Percentiles rank a stretch among this genome's conserved stretches.
Conservation (phyloP, 2,888 invertebrate genomes). For the Actias luna region DNA sequence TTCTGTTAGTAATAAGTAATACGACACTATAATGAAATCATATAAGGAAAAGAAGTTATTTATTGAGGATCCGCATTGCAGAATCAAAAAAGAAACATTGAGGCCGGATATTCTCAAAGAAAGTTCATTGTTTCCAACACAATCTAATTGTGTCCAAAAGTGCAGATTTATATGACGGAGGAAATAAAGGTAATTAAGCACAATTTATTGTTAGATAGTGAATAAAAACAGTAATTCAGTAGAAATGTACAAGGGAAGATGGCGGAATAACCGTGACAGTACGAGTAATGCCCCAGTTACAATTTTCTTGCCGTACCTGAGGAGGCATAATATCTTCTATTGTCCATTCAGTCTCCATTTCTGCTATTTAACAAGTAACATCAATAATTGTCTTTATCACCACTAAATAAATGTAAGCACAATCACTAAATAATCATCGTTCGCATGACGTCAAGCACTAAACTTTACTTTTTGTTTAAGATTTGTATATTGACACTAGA, state of each 20-base stretch:
- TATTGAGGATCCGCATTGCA: constrained; percentile 57
- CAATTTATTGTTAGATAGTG: constrained; percentile 28
- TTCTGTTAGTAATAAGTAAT: neutral
- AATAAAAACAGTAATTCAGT: constrained; percentile 51
- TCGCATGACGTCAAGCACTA: constrained; percentile 76
- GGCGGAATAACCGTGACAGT: constrained; percentile 74
- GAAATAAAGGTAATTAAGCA: constrained; percentile 14
- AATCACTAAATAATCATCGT: constrained; percentile 66
- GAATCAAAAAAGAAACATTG: constrained; percentile 27
- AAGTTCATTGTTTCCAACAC: constrained; percentile 3
- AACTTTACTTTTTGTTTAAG: constrained; percentile 38
- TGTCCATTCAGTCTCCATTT: constrained; percentile 96
- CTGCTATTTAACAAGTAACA: constrained; percentile 85
- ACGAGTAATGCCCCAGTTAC: constrained; percentile 64
- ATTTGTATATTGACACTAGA: constrained; percentile 8
- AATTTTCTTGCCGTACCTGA: constrained; percentile 60
- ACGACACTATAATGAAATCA: neutral
- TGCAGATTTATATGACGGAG: neutral
- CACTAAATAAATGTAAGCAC: constrained; percentile 65
- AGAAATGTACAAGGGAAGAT: constrained; percentile 66
- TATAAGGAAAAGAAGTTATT: constrained; percentile 15
- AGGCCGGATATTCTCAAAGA: neutral
- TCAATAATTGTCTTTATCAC: constrained; percentile 70
- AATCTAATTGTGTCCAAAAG: neutral
- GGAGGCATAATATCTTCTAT: constrained; percentile 86